Evolutionary conservation across 2,113 vertebrate species (phyloP).

Genomic region (Electrona antarctica): DNA sequence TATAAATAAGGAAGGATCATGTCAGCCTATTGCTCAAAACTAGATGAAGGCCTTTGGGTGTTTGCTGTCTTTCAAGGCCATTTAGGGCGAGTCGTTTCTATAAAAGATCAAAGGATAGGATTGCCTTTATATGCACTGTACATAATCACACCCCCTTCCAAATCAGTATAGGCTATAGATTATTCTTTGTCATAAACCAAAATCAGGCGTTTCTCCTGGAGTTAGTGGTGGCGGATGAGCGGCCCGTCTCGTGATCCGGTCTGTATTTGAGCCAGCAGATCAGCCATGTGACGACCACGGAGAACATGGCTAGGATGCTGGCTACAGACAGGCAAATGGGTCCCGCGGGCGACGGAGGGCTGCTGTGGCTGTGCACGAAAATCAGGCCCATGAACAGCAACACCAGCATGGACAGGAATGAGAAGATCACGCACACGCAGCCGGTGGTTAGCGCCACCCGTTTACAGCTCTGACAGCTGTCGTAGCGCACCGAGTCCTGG

Average conservation of each 20-base stretch:
- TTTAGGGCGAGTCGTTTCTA: constrained; percentile 53
- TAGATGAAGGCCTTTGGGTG: constrained; percentile 70
- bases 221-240: constrained; percentile 68
- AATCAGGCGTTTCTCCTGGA: constrained; percentile 79
- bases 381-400: constrained; percentile 93
- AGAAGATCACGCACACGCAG: constrained; percentile 93
- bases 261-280: constrained; percentile 94
- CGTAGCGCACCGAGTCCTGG: constrained; percentile 82
- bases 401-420: constrained; percentile 92
- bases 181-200: not conserved
- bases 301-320: constrained; percentile 92
- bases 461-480: constrained; percentile 91
- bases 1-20: constrained; percentile 38
- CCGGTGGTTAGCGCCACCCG: constrained; percentile 89
- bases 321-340: constrained; percentile 91
- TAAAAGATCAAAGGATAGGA: constrained; percentile 63
- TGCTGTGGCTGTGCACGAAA: constrained; percentile 90
- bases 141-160: constrained; percentile 33
- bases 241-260: constrained; percentile 82
- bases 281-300: constrained; percentile 91
- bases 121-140: constrained; percentile 55
- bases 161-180: constrained; percentile 3
- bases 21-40: constrained; percentile 62
- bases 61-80: constrained; percentile 69
- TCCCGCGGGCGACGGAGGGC: constrained; percentile 87